Percentiles rank a stretch among this genome's conserved stretches.
Evolutionary conservation across 2,797 vertebrate genomes (phyloP).

Genomic region (Phyllotis vaccarum): DNA sequence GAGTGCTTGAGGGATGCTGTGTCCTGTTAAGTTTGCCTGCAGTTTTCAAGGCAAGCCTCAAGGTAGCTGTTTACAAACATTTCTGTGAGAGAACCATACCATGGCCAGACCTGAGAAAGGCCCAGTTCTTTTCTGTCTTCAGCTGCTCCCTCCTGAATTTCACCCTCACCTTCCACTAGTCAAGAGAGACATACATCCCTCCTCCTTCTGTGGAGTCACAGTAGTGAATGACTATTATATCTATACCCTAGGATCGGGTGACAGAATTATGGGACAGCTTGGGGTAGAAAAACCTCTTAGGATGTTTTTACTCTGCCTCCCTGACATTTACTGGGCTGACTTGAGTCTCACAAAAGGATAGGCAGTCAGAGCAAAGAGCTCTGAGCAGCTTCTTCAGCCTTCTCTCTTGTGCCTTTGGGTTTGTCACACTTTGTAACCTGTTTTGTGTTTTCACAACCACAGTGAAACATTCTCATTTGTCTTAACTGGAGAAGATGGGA

Average conservation of each 20-base stretch:
- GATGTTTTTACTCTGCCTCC: not conserved
- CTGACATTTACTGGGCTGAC: not conserved
- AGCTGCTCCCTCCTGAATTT: not conserved
- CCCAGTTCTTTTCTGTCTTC: not conserved
- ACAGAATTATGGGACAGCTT: not conserved
- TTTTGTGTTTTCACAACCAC: slow-evolving; percentile 69
- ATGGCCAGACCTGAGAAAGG: not conserved
- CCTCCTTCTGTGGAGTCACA: not conserved
- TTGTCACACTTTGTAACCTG: not conserved
- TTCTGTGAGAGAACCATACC: not conserved
- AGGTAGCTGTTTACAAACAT: not conserved
- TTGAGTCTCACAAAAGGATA: not conserved
- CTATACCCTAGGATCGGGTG: not conserved
- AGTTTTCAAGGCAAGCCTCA: not conserved
- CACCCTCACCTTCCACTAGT: not conserved
- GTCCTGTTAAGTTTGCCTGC: not conserved
- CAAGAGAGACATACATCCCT: not conserved
- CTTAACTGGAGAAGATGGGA: slow-evolving; percentile 94
- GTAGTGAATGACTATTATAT: rapidly evolving
- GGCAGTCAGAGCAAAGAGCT: not conserved
- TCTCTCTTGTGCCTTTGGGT: not conserved
- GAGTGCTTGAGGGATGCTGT: not conserved
- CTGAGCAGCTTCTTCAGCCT: not conserved
- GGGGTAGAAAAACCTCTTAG: not conserved
- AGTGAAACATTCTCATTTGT: slow-evolving; percentile 97